phyloP scores from a whole-genome alignment of 2,113 vertebrate species.

The Microcebus jonahi region DNA sequence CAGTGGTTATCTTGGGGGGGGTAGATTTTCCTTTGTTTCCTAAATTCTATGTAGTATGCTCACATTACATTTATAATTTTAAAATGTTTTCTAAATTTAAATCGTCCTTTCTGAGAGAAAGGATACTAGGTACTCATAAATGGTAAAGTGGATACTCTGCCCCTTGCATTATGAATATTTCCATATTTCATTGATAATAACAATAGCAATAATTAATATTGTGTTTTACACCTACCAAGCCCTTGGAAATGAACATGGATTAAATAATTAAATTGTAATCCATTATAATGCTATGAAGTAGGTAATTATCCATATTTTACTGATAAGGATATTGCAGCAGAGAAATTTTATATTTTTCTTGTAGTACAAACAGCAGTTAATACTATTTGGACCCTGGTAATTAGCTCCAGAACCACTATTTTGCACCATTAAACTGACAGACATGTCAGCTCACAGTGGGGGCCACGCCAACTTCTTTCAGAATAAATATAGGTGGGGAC shows the following conservation, averaged over 20 bases:
- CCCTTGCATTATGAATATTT: background rate
- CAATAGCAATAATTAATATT: background rate
- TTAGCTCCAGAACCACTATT: background rate
- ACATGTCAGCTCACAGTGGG: background rate
- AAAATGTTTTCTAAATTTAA: conserved; percentile 1
- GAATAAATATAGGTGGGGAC: background rate
- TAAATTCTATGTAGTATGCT: background rate
- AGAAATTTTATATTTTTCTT: background rate
- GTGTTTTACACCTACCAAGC: background rate
- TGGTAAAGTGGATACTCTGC: background rate
- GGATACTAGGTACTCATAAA: background rate
- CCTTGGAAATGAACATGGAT: background rate
- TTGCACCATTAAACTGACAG: background rate
- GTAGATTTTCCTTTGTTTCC: background rate
- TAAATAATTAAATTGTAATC: conserved; percentile 35
- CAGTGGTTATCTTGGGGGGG: background rate
- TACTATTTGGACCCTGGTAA: background rate
- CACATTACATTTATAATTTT: background rate
- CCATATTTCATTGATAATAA: background rate
- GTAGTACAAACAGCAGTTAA: background rate
- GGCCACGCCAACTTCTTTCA: background rate
- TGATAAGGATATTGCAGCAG: background rate
- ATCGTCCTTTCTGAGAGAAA: background rate
- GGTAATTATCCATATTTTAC: conserved; percentile 1
- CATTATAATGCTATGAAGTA: background rate